Base-by-base conservation (phyloP, 2,888 invertebrate species). In the Diplazon laetatorius region DNA sequence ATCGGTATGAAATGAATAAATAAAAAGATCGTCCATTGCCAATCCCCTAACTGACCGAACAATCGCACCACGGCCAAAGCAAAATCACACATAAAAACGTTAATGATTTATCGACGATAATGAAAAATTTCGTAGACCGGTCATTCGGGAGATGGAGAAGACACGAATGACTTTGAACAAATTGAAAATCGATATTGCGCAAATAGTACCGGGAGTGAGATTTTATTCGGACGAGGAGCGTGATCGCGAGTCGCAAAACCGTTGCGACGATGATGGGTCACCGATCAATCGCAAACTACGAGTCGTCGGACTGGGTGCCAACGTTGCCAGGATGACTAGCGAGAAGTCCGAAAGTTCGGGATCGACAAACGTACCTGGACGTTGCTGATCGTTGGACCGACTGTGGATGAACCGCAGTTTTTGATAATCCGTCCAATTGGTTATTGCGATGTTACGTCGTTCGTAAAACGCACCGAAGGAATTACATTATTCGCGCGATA, bases 81-180 rank as follows among this genome's bases (percentile, higher is more conserved):
- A n/a, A n/a, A n/a, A n/a, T n/a, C n/a, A n/a, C n/a, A n/a, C n/a
- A n/a, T n/a, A n/a, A n/a, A n/a, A n/a, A n/a, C n/a, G n/a, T n/a
- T n/a, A 50, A 50, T 14, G 1, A 25, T 8, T 25, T n/a, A 25
- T 52, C 12, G 37, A 46, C 10, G 39, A 48, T 30, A 9, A 2
- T 10, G 39, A 22, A 44, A 57, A 60, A 69, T 55, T 62, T 75
- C 8, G 18, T 50, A 82, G 82, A 4, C 80, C 81, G 9, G 73
- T 74, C 0, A 35, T 82, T 39, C 70, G 78, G 3, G 82, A 85
- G 66, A 87, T 85, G 87, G 85, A 87, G 66, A 78, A 57, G 50
- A 81, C 55, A 42, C 80, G 81, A 75, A 77, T 68, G 48, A 44
- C 10, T 59, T 80, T 80, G 35, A 74, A 82, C 35, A 63, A 74